These are phyloP conservation scores for Lampropteryx suffumata DNA, from an alignment of 2,888 invertebrate species.

Conservation along the genomic window DNA sequence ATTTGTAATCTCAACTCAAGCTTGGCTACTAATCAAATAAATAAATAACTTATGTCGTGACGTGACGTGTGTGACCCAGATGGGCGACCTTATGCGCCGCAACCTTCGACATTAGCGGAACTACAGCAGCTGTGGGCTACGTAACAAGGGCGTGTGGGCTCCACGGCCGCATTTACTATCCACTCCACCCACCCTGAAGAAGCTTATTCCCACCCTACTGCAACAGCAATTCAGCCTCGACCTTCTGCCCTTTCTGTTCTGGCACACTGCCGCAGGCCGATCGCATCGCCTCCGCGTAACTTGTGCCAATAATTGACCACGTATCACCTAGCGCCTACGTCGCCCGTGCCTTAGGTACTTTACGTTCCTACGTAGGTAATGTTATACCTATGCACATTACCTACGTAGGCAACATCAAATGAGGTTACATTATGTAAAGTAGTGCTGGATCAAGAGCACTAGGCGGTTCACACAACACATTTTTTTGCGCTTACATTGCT, in stretches of 20 bases:
- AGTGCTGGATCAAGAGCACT: too few relatives aligned
- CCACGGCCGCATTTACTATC: constrained; percentile 37
- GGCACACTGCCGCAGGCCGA: constrained; percentile 40
- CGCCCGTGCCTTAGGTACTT: too few relatives aligned
- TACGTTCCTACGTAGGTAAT: background rate
- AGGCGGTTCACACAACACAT: too few relatives aligned
- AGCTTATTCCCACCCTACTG: constrained; percentile 45
- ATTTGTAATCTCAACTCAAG: too few relatives aligned
- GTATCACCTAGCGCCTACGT: constrained; percentile 13
- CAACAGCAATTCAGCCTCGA: constrained; percentile 64
- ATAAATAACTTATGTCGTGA: constrained; percentile 30
- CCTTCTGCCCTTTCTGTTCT: constrained; percentile 59
- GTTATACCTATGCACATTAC: constrained; percentile 11
- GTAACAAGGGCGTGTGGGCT: constrained; percentile 44
- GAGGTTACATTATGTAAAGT: too few relatives aligned
- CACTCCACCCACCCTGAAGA: constrained; percentile 42
- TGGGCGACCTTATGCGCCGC: constrained; percentile 66
- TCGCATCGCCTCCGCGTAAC: constrained; percentile 28
- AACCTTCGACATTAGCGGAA: constrained; percentile 72
- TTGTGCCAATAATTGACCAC: constrained; percentile 27
- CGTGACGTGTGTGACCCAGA: constrained; percentile 59
- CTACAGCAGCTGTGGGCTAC: constrained; percentile 40
- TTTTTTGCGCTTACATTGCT: too few relatives aligned
- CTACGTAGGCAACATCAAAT: too few relatives aligned
- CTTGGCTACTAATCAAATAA: too few relatives aligned